Evolutionary conservation across 2,888 invertebrate species (phyloP), one percentile per base, ranked within the genome.

Genomic region (Nomada lathburiana): DNA sequence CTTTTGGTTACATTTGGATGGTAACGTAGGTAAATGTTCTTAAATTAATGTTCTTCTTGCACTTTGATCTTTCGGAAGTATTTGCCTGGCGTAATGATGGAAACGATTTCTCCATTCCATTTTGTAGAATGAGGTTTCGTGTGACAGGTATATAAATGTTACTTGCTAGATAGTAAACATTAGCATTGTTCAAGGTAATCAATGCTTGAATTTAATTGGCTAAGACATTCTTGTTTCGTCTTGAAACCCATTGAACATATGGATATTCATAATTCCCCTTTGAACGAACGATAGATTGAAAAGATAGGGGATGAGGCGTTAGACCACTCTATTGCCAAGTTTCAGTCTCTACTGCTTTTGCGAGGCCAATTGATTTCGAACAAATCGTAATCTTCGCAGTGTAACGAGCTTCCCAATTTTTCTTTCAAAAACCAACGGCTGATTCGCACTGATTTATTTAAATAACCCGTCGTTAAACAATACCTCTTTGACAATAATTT

Each of bases 281-380:
- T 9, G n/a, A 16, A 1, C 20, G n/a, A 16, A 60, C 60, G 50
- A 60, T 60, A 50, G 50, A 16, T 11, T 1, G 60, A 50, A 50
- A 29, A n/a, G 11, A 29, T 44, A 36, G 16, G 50, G 50, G 70
- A 60, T 23, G 2, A 50, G n/a, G n/a, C 3, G n/a, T n/a, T 36
- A 4, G 20, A 36, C 10, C 36, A 20, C 29, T 20, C 16, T 53
- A 67, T 52, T 67, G 16, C 36, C 16, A 2, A 7, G 67, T n/a
- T 36, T 53, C 36, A 20, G 20, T 16, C 20, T 60, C 29, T 29
- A 13, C n/a, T 60, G 20, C 5, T 16, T 16, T 11, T 36, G 23
- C 29, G 29, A 10, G 36, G 47, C n/a, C 20, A 60, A 70, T 60
- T 70, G 70, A 70, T 70, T 60, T 50, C 20, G 29, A 29, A n/a